Conservation (phyloP, 2,797 vertebrate genomes). For the Mormyrops attenuatus region DNA sequence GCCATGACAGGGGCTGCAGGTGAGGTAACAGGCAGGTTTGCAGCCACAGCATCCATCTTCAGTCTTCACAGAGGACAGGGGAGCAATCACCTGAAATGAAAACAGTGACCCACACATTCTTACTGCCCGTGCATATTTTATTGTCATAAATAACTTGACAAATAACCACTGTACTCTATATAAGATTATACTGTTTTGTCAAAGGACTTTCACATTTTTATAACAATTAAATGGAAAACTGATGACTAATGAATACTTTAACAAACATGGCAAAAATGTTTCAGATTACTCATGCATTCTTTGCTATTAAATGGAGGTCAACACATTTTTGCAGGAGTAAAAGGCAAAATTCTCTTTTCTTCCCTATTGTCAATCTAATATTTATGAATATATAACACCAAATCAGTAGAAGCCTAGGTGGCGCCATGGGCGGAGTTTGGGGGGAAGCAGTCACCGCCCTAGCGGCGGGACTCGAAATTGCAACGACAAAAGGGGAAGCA, state of each 20-base stretch:
- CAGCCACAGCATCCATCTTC: slow-evolving; percentile 60
- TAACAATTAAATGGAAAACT: background rate
- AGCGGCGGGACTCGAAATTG: background rate
- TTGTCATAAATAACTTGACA: background rate
- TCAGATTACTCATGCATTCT: background rate
- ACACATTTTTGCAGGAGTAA: background rate
- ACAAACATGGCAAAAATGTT: background rate
- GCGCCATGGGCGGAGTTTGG: background rate
- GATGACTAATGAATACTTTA: background rate
- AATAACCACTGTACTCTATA: background rate
- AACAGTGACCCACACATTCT: background rate
- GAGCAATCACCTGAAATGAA: background rate
- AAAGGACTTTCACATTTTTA: background rate
- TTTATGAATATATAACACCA: background rate
- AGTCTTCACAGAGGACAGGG: slow-evolving; percentile 32
- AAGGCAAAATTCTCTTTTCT: background rate
- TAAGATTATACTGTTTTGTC: background rate
- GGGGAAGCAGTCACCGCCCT: background rate
- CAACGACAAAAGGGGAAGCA: background rate
- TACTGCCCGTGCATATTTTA: background rate
- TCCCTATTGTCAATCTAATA: background rate
- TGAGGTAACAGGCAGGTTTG: slow-evolving; percentile 40
- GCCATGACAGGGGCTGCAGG: slow-evolving; percentile 31
- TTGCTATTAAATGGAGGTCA: background rate
- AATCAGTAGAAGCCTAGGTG: background rate